Base-by-base conservation (phyloP, 2,797 vertebrate species). In the Sebastes itinus region DNA sequence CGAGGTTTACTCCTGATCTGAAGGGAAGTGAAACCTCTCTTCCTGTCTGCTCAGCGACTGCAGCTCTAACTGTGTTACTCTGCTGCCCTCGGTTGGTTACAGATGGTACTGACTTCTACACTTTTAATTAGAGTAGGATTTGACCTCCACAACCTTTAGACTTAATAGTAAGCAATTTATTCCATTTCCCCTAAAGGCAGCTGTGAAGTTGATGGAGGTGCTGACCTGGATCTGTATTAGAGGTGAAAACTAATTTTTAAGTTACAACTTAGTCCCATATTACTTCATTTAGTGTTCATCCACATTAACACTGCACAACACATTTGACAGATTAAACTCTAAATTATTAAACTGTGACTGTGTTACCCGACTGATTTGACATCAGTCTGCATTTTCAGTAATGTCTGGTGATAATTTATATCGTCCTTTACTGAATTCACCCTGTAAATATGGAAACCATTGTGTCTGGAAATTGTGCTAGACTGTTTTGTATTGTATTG, bases 401-500 rank as follows among this genome's bases (percentile, higher is more conserved):
- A 83, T 81, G 25, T 63, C 52, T 77, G 25, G 75, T 78, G 75
- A 69, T 60, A 56, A 62, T 83, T 88, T 75, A 55, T 42, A 62
- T 81, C 76, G 28, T 84, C 70, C 28, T 82, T 46, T 70, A 28
- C 72, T 75, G 35, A 75, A 52, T 42, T 78, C 42, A 78, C 76
- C 35, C 38, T 92, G 89, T 93, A 89, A 77, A 86, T 87, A 90
- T 84, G 27, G 14, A 86, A 86, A 81, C 38, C 60, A 83, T 59
- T 86, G 86, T 91, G 75, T 92, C 84, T 90, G 82, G 76, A 87
- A 84, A 81, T 81, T 90, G 87, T 92, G 82, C 75, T 87, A 82
- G 79, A 90, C 75, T 90, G 83, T 94, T 93, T 93, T 94, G 77
- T 93, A 94, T 87, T 65, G 81, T 90, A 84, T 77, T 75, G 74